phyloP scores from a whole-genome alignment of 2,888 invertebrate species.

The Melinopterus prodromus region DNA sequence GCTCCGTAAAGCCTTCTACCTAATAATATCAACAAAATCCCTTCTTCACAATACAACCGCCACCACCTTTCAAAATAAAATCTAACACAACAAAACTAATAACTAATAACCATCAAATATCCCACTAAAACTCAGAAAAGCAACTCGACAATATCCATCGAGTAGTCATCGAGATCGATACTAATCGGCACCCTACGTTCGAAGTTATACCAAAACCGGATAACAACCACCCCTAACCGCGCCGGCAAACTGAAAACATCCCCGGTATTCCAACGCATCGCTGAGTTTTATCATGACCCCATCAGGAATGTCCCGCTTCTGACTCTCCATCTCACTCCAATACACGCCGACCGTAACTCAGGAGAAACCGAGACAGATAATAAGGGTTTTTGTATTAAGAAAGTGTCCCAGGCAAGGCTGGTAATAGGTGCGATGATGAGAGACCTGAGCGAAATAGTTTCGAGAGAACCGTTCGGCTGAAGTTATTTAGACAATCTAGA shows the following conservation, averaged over 20 bases:
- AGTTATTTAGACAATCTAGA: neutral
- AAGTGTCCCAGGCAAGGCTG: neutral
- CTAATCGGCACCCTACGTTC: neutral
- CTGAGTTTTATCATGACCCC: constrained; percentile 18
- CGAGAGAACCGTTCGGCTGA: neutral
- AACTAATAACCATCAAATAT: too few species aligned
- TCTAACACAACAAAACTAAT: too few species aligned
- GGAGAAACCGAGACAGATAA: neutral
- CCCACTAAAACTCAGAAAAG: too few species aligned
- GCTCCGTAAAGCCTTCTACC: too few species aligned
- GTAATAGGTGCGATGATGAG: neutral
- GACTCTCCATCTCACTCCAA: neutral
- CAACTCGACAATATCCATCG: too few species aligned
- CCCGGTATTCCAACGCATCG: constrained; percentile 1
- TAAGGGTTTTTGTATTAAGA: neutral
- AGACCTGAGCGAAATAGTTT: neutral
- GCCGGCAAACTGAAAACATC: constrained; percentile 8
- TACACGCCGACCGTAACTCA: neutral
- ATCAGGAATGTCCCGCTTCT: neutral
- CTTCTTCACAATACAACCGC: too few species aligned
- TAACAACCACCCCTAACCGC: neutral
- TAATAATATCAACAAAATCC: too few species aligned
- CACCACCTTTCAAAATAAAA: too few species aligned
- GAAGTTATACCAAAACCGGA: neutral
- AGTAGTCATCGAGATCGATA: too few species aligned